Percentiles rank a stretch among this genome's conserved stretches.
Conservation (phyloP, 2,888 invertebrate species). For the Crossocerus cetratus region DNA sequence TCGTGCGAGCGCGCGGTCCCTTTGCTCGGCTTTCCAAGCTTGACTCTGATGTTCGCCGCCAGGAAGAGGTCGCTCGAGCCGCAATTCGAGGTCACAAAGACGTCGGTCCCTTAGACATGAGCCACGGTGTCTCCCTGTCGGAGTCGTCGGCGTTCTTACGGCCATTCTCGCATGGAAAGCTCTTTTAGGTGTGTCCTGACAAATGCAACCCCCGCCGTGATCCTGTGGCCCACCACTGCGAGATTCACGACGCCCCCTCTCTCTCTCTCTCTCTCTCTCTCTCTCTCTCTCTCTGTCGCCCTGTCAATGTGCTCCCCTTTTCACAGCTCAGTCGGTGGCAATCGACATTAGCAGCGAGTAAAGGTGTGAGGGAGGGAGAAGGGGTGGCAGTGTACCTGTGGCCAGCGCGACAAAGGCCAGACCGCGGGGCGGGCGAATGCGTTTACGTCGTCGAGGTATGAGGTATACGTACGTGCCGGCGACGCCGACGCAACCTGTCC, state of each 20-base stretch:
- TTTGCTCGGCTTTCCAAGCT: not conserved
- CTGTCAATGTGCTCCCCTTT: not conserved
- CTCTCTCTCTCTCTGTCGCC: too few relatives aligned
- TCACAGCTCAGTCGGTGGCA: slow-evolving; percentile 19
- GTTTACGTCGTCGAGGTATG: slow-evolving; percentile 19
- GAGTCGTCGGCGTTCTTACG: not conserved
- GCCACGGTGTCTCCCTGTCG: slow-evolving; percentile 25
- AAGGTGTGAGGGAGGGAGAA: not conserved
- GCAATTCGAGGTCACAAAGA: slow-evolving; percentile 19
- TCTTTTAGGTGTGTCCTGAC: slow-evolving; percentile 19
- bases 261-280: too few relatives aligned
- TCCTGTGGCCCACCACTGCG: not conserved
- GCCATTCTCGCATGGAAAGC: slow-evolving; percentile 32
- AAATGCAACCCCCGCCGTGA: slow-evolving; percentile 26
- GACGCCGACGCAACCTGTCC: slow-evolving; percentile 13
- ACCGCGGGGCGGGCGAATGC: slow-evolving; percentile 12
- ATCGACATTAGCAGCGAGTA: not conserved
- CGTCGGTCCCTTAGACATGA: slow-evolving; percentile 2
- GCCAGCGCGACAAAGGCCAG: slow-evolving; percentile 8
- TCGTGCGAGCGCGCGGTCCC: slow-evolving; percentile 15
- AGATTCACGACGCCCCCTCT: not conserved
- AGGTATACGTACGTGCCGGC: not conserved
- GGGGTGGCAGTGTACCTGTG: slow-evolving; percentile 24
- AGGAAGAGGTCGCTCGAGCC: not conserved
- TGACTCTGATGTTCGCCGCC: slow-evolving; percentile 17